phyloP scores from a whole-genome alignment of 2,113 vertebrate genomes.

The Chrysemys picta region DNA sequence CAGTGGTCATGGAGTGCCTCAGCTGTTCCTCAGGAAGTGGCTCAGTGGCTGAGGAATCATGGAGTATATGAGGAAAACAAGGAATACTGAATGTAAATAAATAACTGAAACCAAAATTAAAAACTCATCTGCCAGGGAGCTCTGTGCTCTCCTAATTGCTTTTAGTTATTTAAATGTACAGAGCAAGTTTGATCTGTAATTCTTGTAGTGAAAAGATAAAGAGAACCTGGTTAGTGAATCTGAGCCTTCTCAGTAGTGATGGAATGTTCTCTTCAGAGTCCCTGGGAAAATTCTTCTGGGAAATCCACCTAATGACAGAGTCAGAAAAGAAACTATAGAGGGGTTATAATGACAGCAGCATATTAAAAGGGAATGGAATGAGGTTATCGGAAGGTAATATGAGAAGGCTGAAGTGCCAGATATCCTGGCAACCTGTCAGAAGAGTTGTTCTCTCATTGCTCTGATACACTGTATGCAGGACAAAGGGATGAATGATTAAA shows the following conservation, averaged over 20 bases:
- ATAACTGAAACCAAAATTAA: constrained; percentile 14
- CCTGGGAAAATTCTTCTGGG: neutral
- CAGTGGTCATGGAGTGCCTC: neutral
- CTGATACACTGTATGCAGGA: neutral
- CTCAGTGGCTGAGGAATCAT: neutral
- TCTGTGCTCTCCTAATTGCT: constrained; percentile 1
- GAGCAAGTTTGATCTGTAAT: neutral
- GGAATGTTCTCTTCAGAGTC: neutral
- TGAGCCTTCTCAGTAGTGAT: neutral
- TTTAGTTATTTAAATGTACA: neutral
- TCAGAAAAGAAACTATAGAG: neutral
- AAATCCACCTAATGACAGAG: neutral
- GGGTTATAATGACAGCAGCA: neutral
- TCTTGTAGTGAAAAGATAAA: neutral
- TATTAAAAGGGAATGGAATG: neutral
- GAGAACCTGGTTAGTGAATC: neutral
- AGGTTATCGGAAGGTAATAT: neutral
- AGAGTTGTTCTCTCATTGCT: constrained; percentile 16
- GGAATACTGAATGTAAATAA: neutral
- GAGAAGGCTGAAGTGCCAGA: neutral
- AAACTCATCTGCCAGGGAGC: neutral
- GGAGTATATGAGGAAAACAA: neutral
- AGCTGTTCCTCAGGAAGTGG: neutral
- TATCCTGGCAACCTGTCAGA: neutral
- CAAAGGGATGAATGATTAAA: constrained; percentile 2